Conservation (phyloP, 2,113 vertebrate genomes). For the Cebus imitator region DNA sequence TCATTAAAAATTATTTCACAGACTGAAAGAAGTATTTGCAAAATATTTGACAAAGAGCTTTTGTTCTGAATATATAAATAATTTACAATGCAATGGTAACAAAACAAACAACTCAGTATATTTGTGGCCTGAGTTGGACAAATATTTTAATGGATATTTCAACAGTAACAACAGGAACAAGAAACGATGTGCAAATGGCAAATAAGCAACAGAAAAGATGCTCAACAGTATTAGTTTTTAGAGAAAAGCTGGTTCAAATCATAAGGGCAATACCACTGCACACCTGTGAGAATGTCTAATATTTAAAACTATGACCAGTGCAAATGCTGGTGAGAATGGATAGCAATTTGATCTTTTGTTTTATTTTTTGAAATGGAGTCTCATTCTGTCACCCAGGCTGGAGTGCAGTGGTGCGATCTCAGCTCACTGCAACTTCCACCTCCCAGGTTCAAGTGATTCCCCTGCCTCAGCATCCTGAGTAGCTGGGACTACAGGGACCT, state of each 20-base stretch:
- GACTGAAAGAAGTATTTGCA: background rate
- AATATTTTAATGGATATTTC: background rate
- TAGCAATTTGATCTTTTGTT: background rate
- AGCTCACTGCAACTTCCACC: too few species aligned
- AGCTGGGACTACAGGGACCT: too few species aligned
- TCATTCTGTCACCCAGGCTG: too few species aligned
- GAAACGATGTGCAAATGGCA: too few species aligned
- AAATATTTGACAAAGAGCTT: background rate
- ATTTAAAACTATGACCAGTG: accelerated
- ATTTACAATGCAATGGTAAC: background rate
- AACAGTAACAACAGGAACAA: background rate
- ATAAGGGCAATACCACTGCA: accelerated
- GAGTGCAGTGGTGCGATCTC: too few species aligned
- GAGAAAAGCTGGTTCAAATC: background rate
- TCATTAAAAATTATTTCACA: background rate
- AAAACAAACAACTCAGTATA: background rate
- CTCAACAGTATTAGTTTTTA: background rate
- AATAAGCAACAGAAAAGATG: background rate
- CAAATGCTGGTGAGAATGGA: too few species aligned
- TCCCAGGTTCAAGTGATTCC: too few species aligned
- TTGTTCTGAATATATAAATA: background rate
- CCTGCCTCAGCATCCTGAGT: too few species aligned
- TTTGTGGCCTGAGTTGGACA: background rate
- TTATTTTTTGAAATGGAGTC: too few species aligned
- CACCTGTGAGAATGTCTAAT: accelerated